Conservation (phyloP, 2,888 invertebrate species). For the Anthrax anthrax region DNA sequence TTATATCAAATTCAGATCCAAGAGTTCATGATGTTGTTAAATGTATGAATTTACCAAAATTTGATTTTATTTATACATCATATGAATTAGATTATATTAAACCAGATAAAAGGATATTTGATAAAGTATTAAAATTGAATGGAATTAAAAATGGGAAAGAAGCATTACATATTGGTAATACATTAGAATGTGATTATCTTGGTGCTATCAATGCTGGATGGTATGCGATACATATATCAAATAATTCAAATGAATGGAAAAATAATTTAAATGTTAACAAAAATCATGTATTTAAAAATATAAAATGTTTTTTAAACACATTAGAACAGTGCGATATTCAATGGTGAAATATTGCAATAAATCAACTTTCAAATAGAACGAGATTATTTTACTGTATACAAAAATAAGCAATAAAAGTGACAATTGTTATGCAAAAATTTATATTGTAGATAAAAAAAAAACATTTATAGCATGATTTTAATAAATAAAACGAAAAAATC, state of each 20-base stretch:
- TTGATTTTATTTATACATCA: constrained; percentile 69
- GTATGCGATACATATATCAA: constrained; percentile 37
- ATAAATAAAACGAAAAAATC: too few species aligned
- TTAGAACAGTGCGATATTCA: constrained; percentile 19
- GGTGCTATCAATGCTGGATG: constrained; percentile 63
- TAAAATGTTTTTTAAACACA: constrained; percentile 18
- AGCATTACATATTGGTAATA: constrained; percentile 75
- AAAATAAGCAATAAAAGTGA: too few species aligned
- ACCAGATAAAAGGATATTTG: constrained; percentile 24
- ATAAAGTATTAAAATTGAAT: constrained; percentile 38
- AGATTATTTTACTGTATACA: too few species aligned
- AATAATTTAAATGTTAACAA: constrained; percentile 6
- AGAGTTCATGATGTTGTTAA: constrained; percentile 52
- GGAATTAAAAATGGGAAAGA: constrained; percentile 38
- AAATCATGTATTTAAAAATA: constrained; percentile 16
- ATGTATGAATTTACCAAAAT: constrained; percentile 47
- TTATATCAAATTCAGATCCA: constrained; percentile 84
- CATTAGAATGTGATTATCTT: constrained; percentile 54
- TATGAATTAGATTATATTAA: constrained; percentile 48
- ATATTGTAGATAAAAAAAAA: too few species aligned
- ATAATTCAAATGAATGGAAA: constrained; percentile 6
- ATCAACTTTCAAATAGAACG: too few species aligned
- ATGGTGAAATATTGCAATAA: too few species aligned
- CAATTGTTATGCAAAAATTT: too few species aligned
- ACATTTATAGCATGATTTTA: too few species aligned